Conservation (phyloP, 2,797 vertebrate species). For the Hyperoplus lanceolatus region DNA sequence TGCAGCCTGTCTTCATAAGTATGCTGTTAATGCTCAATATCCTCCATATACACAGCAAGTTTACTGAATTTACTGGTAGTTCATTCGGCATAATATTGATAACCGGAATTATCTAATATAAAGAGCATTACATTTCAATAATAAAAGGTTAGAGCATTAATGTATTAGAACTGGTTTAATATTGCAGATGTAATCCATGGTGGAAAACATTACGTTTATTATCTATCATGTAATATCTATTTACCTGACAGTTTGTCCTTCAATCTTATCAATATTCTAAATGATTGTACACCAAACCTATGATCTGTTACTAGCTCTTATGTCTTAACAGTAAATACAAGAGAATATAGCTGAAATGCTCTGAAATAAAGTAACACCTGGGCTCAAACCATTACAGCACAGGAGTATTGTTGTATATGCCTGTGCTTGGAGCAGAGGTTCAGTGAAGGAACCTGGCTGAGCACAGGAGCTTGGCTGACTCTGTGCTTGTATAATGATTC, state of each 20-base stretch:
- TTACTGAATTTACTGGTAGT: not conserved
- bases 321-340: not conserved
- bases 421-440: conserved; percentile 8
- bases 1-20: conserved; percentile 4
- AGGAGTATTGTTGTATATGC: conserved; percentile 12
- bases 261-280: not conserved
- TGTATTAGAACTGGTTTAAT: not conserved
- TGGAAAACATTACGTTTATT: not conserved
- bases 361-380: conserved; percentile 9
- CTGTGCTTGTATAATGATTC: conserved; percentile 51
- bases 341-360: not conserved
- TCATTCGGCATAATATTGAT: not conserved
- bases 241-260: not conserved
- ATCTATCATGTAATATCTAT: not conserved
- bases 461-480: conserved; percentile 49
- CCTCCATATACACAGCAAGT: not conserved
- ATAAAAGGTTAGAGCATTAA: not conserved
- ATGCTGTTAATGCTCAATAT: conserved; percentile 4
- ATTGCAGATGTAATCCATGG: not conserved
- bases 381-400: conserved; percentile 1
- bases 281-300: not conserved
- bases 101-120: not conserved
- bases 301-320: not conserved
- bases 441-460: conserved; percentile 40
- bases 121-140: not conserved